A percentile compares a stretch with the other conserved stretches of the same genome.
Conservation (phyloP, 2,113 vertebrate species). For the Lasiurus borealis region DNA sequence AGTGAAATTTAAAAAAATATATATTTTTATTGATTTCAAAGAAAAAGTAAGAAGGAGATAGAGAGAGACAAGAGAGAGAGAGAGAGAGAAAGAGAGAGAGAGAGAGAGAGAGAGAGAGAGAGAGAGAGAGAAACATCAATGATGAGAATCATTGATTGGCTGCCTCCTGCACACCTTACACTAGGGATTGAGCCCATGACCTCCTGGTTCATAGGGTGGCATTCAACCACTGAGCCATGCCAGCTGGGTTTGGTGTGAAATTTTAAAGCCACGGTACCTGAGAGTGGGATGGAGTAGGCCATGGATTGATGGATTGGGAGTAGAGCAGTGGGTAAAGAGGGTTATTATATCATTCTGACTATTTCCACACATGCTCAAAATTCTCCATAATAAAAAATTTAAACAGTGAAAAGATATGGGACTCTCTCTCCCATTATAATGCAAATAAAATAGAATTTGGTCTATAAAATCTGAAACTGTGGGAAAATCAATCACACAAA, state of each 20-base stretch:
- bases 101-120: too few species aligned
- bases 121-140: too few species aligned
- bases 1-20: neutral
- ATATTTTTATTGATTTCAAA: too few species aligned
- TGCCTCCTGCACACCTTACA: too few species aligned
- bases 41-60: too few species aligned
- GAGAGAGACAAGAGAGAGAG: too few species aligned
- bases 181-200: too few species aligned
- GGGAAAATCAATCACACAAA: neutral
- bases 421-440: neutral
- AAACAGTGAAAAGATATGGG: neutral
- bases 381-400: constrained; percentile 1
- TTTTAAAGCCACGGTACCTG: neutral
- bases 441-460: neutral
- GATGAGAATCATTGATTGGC: too few species aligned
- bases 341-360: neutral
- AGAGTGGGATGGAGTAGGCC: neutral
- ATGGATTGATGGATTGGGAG: neutral
- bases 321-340: neutral
- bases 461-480: neutral
- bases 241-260: neutral
- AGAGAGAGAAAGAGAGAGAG: too few species aligned
- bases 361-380: neutral
- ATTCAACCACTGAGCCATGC: too few species aligned
- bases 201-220: too few species aligned